Base-by-base conservation (phyloP, 2,888 invertebrate species). In the Trichopria drosophilae region DNA sequence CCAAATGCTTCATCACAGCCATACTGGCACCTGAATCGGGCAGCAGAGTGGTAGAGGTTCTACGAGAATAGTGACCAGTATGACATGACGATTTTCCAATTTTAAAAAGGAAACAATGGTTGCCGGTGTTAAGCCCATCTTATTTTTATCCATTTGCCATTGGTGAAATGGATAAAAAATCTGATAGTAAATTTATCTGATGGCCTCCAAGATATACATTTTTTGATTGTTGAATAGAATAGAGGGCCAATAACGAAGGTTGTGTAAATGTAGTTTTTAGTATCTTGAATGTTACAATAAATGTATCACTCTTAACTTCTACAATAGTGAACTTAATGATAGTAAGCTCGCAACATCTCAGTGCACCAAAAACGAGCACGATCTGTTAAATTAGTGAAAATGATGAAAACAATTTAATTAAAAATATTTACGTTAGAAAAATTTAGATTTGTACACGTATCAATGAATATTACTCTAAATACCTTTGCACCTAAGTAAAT, bases 151-250 rank as follows among this genome's bases (percentile, higher is more conserved):
- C 20, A 22, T 37, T 22, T 22, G 6, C 37, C 22, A n/a, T 10
- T 22, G 5, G 6, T 20, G 23, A n/a, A 37, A 4, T 22, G 19
- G n/a, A 37, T 37, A 12, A 37, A 22, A 20, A 37, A 37, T 37
- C 37, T 37, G 10, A 22, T 23, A 3, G 19, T 22, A 37, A 22
- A 19, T 4, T 37, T 9, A 4, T 37, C 22, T 12, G 19, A 22
- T 9, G 37, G 37, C 23, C 37, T 37, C 22, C 19, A 20, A 18
- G 37, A 19, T 4, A 37, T 37, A n/a, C 23, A 37, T 13, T 37
- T 10, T 22, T 37, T 37, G 6, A 37, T 9, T 20, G 6, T 6
- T 19, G 37, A 37, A 22, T 20, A 37, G 23, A 37, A 37, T 19
- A 37, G 23, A 10, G 20, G 20, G 10, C 12, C 20, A 20, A 37